Percentiles rank a stretch among this genome's conserved stretches.
Evolutionary conservation across 35 echinoderm and acorn worm species (phyloP).

Genomic region (Hemicentrotus pulcherrimus): DNA sequence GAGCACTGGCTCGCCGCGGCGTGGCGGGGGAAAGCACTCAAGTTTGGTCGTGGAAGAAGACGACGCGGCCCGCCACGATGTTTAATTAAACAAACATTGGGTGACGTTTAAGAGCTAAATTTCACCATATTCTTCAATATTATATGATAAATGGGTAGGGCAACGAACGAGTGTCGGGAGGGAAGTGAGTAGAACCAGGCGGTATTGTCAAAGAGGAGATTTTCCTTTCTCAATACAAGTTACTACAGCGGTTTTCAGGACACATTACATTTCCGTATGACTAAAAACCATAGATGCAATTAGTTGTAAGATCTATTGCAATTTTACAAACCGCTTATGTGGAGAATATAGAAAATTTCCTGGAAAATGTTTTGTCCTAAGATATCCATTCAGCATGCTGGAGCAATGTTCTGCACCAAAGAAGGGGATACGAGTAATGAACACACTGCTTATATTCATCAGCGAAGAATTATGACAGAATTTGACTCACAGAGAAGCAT

Average conservation of each 20-base stretch:
- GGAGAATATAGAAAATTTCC: background rate
- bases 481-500: no score
- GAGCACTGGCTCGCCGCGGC: background rate
- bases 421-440: background rate
- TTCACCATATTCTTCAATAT: background rate
- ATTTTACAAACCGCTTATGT: background rate
- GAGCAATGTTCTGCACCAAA: background rate
- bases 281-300: background rate
- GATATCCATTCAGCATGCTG: background rate
- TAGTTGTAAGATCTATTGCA: background rate
- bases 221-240: background rate
- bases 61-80: background rate
- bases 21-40: background rate
- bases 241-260: background rate
- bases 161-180: background rate
- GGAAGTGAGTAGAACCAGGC: background rate
- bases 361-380: background rate
- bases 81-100: slow-evolving; percentile 41
- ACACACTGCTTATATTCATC: background rate
- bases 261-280: background rate
- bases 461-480: background rate
- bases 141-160: background rate
- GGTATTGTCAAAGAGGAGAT: background rate
- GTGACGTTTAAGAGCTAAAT: slow-evolving; percentile 26
- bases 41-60: background rate